Percentiles rank a stretch among this genome's conserved stretches.
Conservation (phyloP, 2,113 vertebrate genomes). For the Pluvianellus socialis region DNA sequence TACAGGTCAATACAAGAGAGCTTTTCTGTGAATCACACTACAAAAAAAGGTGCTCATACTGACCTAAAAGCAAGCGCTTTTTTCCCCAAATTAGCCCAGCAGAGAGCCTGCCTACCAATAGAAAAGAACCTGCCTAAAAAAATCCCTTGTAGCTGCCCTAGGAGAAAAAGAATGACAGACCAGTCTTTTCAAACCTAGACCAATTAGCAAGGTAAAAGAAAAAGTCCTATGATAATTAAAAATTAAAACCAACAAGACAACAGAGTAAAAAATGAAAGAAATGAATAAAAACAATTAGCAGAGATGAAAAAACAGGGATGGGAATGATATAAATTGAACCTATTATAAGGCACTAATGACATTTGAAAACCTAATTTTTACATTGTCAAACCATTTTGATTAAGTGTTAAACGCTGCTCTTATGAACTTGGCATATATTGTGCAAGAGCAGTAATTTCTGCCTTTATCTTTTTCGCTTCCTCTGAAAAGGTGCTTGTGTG, state of each 20-base stretch:
- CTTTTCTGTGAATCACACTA: conserved; percentile 17
- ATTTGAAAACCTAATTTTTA: conserved; percentile 76
- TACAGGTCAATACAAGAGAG: conserved; percentile 30
- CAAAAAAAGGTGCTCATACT: not conserved
- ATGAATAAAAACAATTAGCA: conserved; percentile 74
- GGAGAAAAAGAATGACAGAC: conserved; percentile 43
- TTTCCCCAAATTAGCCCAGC: not conserved
- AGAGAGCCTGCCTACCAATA: not conserved
- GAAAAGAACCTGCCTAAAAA: conserved; percentile 5
- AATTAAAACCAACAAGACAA: conserved; percentile 76
- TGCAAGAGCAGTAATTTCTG: conserved; percentile 47
- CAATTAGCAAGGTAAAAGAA: conserved; percentile 61
- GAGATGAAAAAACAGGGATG: conserved; percentile 62
- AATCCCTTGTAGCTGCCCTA: not conserved
- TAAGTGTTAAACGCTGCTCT: conserved; percentile 68
- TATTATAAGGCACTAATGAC: conserved; percentile 78
- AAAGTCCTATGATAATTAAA: conserved; percentile 72
- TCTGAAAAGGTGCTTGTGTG: conserved; percentile 41
- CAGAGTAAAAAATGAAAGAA: conserved; percentile 78
- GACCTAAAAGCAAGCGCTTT: not conserved
- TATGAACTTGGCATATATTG: conserved; percentile 52
- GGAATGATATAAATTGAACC: conserved; percentile 74
- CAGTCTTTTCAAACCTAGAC: conserved; percentile 40
- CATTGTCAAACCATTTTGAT: conserved; percentile 77
- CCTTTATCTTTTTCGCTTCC: conserved; percentile 20